A percentile compares a stretch with the other conserved stretches of the same genome.
Evolutionary conservation across 2,113 vertebrate genomes (phyloP).

Genomic region (Arothron firmamentum): DNA sequence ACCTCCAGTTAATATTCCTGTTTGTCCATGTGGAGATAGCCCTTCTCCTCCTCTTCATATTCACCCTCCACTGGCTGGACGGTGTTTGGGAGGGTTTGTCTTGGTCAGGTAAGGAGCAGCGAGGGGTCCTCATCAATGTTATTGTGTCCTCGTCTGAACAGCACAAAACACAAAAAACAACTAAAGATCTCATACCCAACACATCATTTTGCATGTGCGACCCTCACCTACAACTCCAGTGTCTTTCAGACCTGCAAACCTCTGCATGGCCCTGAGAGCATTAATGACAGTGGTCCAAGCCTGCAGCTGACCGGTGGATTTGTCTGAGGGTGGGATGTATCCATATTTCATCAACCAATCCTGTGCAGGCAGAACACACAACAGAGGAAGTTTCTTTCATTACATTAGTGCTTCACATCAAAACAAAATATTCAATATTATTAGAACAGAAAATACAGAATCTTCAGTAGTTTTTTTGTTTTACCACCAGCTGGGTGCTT

Average conservation of each 20-base stretch:
- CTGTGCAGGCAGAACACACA: constrained; percentile 28
- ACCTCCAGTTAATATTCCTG: constrained; percentile 79
- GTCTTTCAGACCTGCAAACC: constrained; percentile 72
- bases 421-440: too few species aligned
- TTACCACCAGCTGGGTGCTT: constrained; percentile 65
- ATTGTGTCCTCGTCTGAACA: constrained; percentile 69
- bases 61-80: constrained; percentile 7
- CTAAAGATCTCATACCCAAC: neutral
- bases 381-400: too few species aligned
- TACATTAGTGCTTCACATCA: too few species aligned
- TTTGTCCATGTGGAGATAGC: constrained; percentile 59
- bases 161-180: neutral
- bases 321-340: constrained; percentile 72
- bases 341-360: constrained; percentile 76
- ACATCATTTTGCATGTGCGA: neutral
- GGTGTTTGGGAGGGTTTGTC: constrained; percentile 11
- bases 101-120: constrained; percentile 76
- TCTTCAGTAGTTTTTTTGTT: neutral
- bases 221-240: constrained; percentile 69
- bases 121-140: constrained; percentile 67
- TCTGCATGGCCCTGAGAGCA: constrained; percentile 75
- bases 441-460: too few species aligned
- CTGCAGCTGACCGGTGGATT: constrained; percentile 71
- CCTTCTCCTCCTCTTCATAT: constrained; percentile 42
- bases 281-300: constrained; percentile 73